Evolutionary conservation across 1,140 invertebrate species (phyloP).

Genomic region (Potamilus streckersoni): DNA sequence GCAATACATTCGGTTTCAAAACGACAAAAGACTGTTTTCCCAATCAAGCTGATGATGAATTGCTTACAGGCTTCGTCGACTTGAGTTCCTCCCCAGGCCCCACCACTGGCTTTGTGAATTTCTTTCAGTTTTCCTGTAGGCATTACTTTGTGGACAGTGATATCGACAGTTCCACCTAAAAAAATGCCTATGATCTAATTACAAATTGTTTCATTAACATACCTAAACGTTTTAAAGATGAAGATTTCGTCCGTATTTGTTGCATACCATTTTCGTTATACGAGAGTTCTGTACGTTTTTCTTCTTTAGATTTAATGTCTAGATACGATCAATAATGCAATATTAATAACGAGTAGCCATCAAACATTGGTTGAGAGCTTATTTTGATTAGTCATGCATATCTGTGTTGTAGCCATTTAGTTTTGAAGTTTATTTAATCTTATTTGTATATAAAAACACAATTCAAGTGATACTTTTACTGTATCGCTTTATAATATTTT

Average conservation of each 20-base stretch:
- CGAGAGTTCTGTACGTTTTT: not conserved
- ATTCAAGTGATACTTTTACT: not conserved
- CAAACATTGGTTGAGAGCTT: too few relatives aligned
- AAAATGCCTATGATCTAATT: not conserved
- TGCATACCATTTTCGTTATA: not conserved
- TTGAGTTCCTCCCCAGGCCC: too few relatives aligned
- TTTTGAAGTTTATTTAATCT: not conserved
- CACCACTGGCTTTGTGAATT: too few relatives aligned
- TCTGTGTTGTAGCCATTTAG: not conserved
- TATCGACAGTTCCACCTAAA: slow-evolving; percentile 44
- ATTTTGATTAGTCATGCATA: not conserved
- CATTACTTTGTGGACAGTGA: slow-evolving; percentile 17
- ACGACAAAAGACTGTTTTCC: too few relatives aligned
- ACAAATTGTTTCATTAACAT: too few relatives aligned
- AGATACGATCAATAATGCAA: too few relatives aligned
- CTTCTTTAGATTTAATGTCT: not conserved
- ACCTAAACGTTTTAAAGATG: not conserved
- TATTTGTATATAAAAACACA: not conserved
- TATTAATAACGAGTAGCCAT: too few relatives aligned
- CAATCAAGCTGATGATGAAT: too few relatives aligned
- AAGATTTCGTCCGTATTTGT: not conserved
- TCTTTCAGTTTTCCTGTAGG: too few relatives aligned
- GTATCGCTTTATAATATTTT: too few relatives aligned
- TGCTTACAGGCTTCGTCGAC: too few relatives aligned
- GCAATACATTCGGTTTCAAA: too few relatives aligned